Evolutionary conservation across 1,140 invertebrate genomes (phyloP).

Genomic region (Orius laevigatus): DNA sequence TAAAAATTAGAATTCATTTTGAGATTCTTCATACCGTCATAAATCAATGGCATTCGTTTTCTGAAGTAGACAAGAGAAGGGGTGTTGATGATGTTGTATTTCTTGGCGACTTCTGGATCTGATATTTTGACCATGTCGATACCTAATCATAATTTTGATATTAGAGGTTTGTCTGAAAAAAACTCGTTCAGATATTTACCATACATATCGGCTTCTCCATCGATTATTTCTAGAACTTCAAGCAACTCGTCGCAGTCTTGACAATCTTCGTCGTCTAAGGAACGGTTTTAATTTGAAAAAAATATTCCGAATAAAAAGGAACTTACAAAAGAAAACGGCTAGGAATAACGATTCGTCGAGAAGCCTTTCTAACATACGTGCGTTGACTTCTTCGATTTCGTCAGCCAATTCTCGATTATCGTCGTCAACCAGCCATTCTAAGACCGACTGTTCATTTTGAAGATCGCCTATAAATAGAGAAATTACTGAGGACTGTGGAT

Average conservation of each 20-base stretch:
- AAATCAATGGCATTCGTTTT: slow-evolving; percentile 70
- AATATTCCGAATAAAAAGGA: background rate
- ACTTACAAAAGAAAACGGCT: slow-evolving; percentile 85
- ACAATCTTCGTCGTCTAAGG: slow-evolving; percentile 74
- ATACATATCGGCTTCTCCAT: slow-evolving; percentile 81
- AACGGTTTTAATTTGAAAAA: slow-evolving; percentile 11
- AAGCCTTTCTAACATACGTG: slow-evolving; percentile 73
- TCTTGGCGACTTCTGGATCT: slow-evolving; percentile 63
- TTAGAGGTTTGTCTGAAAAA: background rate
- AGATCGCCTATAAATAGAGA: slow-evolving; percentile 47
- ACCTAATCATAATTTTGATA: slow-evolving; percentile 23
- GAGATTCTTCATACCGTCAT: slow-evolving; percentile 45
- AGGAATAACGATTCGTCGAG: slow-evolving; percentile 75
- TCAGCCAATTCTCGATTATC: slow-evolving; percentile 84
- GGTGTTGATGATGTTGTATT: slow-evolving; percentile 63
- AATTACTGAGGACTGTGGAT: background rate
- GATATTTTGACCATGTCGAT: slow-evolving; percentile 91
- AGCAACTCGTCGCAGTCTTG: slow-evolving; percentile 76
- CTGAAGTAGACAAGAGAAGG: slow-evolving; percentile 81
- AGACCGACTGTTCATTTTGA: slow-evolving; percentile 75
- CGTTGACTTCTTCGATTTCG: slow-evolving; percentile 86
- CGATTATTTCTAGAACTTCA: slow-evolving; percentile 78
- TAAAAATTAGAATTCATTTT: background rate
- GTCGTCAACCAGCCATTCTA: slow-evolving; percentile 87
- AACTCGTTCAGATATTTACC: slow-evolving; percentile 30